phyloP scores from a whole-genome alignment of 1,140 invertebrate genomes.

The Hyles vespertilio region DNA sequence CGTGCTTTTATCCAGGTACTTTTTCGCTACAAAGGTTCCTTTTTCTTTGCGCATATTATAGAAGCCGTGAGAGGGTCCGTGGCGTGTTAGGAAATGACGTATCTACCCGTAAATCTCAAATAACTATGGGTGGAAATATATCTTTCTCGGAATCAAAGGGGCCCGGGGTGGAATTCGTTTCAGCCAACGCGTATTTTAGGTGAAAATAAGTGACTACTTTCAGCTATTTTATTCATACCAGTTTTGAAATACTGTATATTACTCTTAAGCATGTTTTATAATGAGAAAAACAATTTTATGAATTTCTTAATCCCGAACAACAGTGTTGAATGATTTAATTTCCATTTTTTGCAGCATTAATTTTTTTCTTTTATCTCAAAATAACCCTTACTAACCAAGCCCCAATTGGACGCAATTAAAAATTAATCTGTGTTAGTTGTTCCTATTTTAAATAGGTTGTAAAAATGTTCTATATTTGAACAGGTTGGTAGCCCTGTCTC shows the following conservation, averaged over 20 bases:
- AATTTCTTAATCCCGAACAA: too few relatives aligned
- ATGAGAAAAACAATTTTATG: too few relatives aligned
- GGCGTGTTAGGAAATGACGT: slow-evolving; percentile 46
- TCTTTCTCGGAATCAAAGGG: slow-evolving; percentile 34
- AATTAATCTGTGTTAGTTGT: too few relatives aligned
- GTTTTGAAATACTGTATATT: neutral
- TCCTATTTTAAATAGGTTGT: neutral
- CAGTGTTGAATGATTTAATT: too few relatives aligned
- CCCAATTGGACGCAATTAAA: too few relatives aligned
- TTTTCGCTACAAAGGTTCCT: slow-evolving; percentile 43
- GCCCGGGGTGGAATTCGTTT: slow-evolving; percentile 10
- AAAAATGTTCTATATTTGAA: neutral
- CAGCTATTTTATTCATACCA: too few relatives aligned
- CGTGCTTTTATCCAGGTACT: slow-evolving; percentile 48
- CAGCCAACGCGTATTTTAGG: neutral
- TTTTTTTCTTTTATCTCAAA: too few relatives aligned
- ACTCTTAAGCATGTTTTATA: too few relatives aligned
- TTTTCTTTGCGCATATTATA: slow-evolving; percentile 67
- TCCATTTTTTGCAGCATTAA: too few relatives aligned
- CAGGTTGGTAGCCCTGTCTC: slow-evolving; percentile 60
- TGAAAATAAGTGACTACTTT: neutral
- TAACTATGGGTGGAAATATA: slow-evolving; percentile 52
- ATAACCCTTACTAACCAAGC: too few relatives aligned
- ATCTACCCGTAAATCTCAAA: slow-evolving; percentile 44
- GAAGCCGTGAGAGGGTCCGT: slow-evolving; percentile 45